These are phyloP conservation scores for Heliopora coerulea DNA, from an alignment of 92 coral and sea anemone genomes.

Conservation along the genomic window DNA sequence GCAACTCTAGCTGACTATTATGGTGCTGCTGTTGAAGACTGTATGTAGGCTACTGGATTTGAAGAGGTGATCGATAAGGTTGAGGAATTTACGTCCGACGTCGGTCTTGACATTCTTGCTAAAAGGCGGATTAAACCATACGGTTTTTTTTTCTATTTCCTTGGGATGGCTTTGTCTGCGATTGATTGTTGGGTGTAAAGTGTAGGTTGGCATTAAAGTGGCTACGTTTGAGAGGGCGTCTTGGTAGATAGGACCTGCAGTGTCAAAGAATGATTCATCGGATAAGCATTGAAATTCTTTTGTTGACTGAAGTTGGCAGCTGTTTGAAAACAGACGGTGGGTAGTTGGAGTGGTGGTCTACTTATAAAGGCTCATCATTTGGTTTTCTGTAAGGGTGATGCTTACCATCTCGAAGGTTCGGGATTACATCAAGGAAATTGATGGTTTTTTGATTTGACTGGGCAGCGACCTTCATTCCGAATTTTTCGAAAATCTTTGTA, in stretches of 20 bases:
- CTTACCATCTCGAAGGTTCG: not conserved
- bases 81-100: too few species aligned
- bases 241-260: not conserved
- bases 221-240: too few species aligned
- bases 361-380: not conserved
- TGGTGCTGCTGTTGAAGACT: too few species aligned
- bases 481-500: not conserved
- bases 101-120: too few species aligned
- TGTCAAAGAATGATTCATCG: not conserved
- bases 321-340: not conserved
- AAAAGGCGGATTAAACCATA: too few species aligned
- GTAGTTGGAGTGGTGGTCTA: not conserved
- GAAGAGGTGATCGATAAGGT: too few species aligned
- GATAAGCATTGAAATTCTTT: not conserved
- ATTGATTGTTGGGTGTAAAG: too few species aligned
- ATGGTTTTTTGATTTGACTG: not conserved
- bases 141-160: too few species aligned
- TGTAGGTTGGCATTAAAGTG: too few species aligned
- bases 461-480: not conserved
- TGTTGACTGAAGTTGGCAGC: slow-evolving; percentile 6
- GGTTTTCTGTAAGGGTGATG: slow-evolving; percentile 1
- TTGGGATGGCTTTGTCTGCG: too few species aligned
- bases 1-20: too few species aligned
- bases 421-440: slow-evolving; percentile 11
- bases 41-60: too few species aligned